Percentiles rank a stretch among this genome's conserved stretches.
Conservation (phyloP, 2,888 invertebrate genomes). For the Tanypteryx hageni region DNA sequence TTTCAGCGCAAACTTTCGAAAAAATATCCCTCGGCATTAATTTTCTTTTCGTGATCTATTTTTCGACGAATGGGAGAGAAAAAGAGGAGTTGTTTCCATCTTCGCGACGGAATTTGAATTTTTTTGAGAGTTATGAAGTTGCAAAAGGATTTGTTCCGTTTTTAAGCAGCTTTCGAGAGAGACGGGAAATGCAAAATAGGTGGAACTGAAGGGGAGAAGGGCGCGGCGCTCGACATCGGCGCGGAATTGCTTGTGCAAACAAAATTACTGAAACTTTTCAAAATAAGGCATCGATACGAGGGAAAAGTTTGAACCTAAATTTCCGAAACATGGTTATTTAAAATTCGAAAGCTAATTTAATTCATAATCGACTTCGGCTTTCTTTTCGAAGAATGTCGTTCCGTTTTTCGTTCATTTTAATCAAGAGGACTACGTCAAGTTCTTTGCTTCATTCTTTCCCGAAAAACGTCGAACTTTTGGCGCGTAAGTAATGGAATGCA, state of each 20-base stretch:
- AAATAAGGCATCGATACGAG: background rate
- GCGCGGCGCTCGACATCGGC: background rate
- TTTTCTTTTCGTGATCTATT: conserved; percentile 10
- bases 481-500: too few species aligned
- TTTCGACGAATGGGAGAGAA: background rate
- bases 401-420: too few species aligned
- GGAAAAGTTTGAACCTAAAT: too few species aligned
- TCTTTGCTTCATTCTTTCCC: too few species aligned
- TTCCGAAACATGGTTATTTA: too few species aligned
- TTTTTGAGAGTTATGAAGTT: background rate
- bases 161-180: background rate
- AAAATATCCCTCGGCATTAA: background rate
- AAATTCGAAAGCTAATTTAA: too few species aligned
- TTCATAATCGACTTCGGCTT: too few species aligned
- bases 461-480: too few species aligned
- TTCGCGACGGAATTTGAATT: background rate
- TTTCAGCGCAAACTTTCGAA: background rate
- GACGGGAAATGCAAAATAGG: background rate
- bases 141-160: background rate
- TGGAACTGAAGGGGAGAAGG: too few species aligned
- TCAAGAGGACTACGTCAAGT: too few species aligned
- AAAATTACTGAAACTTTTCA: background rate
- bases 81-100: background rate
- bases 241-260: background rate
- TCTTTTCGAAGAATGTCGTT: too few species aligned